Evolutionary conservation across 2,113 vertebrate species (phyloP).

Genomic region (Ovis aries): DNA sequence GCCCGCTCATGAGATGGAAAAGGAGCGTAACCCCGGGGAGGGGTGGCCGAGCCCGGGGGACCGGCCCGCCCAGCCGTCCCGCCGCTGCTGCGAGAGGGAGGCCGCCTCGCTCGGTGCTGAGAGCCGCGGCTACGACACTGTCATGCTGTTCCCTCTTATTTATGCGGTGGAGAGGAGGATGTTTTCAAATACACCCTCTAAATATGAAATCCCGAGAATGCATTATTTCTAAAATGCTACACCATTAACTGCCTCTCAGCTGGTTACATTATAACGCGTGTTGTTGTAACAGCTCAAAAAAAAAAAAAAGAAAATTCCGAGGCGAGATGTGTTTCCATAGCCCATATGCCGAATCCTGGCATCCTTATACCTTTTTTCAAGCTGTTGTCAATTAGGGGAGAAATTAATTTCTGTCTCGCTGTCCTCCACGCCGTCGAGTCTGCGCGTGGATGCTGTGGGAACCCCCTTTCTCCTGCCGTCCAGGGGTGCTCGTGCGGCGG

Average conservation of each 20-base stretch:
- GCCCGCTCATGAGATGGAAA: not conserved
- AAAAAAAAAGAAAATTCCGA: not conserved
- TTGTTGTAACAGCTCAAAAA: slow-evolving; percentile 57
- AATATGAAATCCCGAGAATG: slow-evolving; percentile 67
- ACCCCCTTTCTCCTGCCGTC: not conserved
- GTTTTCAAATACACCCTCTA: slow-evolving; percentile 72
- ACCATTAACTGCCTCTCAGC: slow-evolving; percentile 53
- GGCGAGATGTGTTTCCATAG: slow-evolving; percentile 58
- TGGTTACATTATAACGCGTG: slow-evolving; percentile 60
- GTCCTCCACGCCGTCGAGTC: not conserved
- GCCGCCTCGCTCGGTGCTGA: not conserved
- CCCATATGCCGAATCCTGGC: slow-evolving; percentile 71
- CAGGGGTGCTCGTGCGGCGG: not conserved
- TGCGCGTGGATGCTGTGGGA: not conserved
- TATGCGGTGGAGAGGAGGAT: slow-evolving; percentile 63
- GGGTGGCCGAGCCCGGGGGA: not conserved
- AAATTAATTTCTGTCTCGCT: slow-evolving; percentile 58
- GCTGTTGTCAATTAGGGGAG: slow-evolving; percentile 63
- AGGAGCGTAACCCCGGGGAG: accelerated
- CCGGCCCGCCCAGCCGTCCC: not conserved
- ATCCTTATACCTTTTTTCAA: slow-evolving; percentile 58
- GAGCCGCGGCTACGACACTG: slow-evolving; percentile 66
- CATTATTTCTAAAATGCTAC: slow-evolving; percentile 26
- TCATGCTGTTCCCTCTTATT: slow-evolving; percentile 68
- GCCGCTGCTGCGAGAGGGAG: slow-evolving; percentile 40